Base-by-base conservation (phyloP, 2,113 vertebrate genomes). In the Tragelaphus imberbis region DNA sequence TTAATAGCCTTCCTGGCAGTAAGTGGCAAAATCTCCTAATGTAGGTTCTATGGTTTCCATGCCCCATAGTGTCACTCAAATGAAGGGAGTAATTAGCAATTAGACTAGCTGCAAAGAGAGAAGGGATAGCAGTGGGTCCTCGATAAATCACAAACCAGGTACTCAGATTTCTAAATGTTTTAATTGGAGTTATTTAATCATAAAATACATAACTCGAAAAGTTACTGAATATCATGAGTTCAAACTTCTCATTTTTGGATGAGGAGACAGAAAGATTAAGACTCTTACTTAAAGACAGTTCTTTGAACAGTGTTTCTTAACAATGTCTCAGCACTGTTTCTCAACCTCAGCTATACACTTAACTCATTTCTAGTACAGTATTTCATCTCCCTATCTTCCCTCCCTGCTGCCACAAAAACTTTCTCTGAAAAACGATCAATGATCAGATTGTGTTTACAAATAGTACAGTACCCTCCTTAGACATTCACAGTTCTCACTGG, bases 41-140 rank as follows among this genome's bases (percentile, higher is more conserved):
- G 19, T 71, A 84, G 82, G 84, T 79, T 95, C 81, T 53, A 84
- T 92, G 75, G 65, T 53, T 97, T 97, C 61, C 44, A 86, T 91
- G 96, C 86, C 56, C 59, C 51, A 51, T 53, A 55, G 21, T 92
- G 58, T 87, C 94, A 75, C 59, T 91, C 47, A 84, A 81, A 93
- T 89, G 30, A 58, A 91, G 56, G 23, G 27, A 27, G 21, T 71
- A 96, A 98, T 94, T 95, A 96, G 81, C 59, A 89, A 96, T 97
- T 95, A 75, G 71, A 55, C 33, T 91, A 92, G 28, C 40, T 84
- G n/a, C 49, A 87, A 90, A 77, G 55, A 95, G 10, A 96, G 12
- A 95, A 89, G 28, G 33, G 53, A 89, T 17, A 88, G 53, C 21
- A 89, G 28, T 96, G 80, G 5, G 40, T 95, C 71, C 89, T 87